Base-by-base conservation (phyloP, 1,140 invertebrate genomes). In the Drosophila azteca region DNA sequence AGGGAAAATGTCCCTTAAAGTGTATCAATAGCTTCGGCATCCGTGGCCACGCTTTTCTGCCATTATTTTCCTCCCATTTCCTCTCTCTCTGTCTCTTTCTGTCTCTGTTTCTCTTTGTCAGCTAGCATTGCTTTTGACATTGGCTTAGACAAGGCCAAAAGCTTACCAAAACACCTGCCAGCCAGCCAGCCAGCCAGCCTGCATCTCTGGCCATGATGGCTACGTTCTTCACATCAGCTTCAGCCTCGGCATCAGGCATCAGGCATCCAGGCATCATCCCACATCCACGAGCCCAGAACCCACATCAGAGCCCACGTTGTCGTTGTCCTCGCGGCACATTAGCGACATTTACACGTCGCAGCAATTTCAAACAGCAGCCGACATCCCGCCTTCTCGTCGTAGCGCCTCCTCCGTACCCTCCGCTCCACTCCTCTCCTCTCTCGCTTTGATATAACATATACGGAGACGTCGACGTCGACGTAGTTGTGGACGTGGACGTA, bases 301-400 rank as follows among this genome's bases (percentile, higher is more conserved):
- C 54, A 59, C 71, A 66, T 51, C 49, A 53, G 48, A 61, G 53
- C 49, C 57, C 43, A 45, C 63, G 52, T 55, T 45, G 44, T 69
- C 62, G 61, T 61, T 70, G 62, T 73, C 65, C 61, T 65, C 67
- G 66, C 35, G 35, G 49, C 83, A 87, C 79, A 87, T 87, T 87
- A 87, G 82, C 82, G 78, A 88, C 82, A 88, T 88, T 87, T 87
- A 87, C 82, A 87, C 82, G 82, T 87, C 82, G 82, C 83, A 87
- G 82, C 82, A 82, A 87, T 87, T 87, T 88, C 79, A 66, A 88
- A 83, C 82, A 87, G 83, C 82, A 87, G 82, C 76, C 79, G 75
- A 79, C 83, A 78, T 63, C 35, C 35, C 11, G 59, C 70, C 67
- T 67, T 57, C 60, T 50, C 63, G 58, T 41, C 46, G 15, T 22